A percentile compares a stretch with the other conserved stretches of the same genome.
phyloP scores from a whole-genome alignment of 53 echinoderm and acorn worm genomes.

The Arbacia lixula region DNA sequence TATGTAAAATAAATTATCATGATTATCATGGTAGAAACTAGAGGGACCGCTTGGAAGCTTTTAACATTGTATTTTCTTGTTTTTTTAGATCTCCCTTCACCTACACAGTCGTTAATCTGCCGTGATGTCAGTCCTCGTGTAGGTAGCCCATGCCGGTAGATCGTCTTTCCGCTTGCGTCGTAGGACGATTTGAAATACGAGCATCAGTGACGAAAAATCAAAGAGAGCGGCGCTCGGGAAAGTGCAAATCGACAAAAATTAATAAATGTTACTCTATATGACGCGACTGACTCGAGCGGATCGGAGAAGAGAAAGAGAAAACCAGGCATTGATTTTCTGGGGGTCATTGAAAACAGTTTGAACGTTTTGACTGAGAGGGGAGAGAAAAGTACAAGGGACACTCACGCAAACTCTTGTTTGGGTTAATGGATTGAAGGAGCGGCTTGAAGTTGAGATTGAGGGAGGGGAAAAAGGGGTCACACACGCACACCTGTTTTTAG shows the following conservation, averaged over 20 bases:
- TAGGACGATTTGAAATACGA: constrained; percentile 27
- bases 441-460: constrained; percentile 11
- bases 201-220: constrained; percentile 45
- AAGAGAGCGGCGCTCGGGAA: constrained; percentile 42
- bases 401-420: constrained; percentile 16
- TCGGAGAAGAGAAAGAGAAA: constrained; percentile 33
- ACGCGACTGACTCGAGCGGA: constrained; percentile 1
- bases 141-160: no score
- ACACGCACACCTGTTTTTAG: constrained; percentile 15
- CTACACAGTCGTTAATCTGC: no score
- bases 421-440: constrained; percentile 23
- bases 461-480: constrained; percentile 3
- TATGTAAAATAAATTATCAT: no score
- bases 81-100: no score
- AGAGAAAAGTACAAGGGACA: constrained; percentile 18
- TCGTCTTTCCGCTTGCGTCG: constrained; percentile 3
- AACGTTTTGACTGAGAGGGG: neutral
- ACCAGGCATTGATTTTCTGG: constrained; percentile 33
- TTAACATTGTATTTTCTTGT: no score
- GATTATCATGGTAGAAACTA: no score
- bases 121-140: no score
- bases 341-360: constrained; percentile 56
- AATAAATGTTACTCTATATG: constrained; percentile 57
- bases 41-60: no score
- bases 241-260: constrained; percentile 59